These are phyloP conservation scores for Synergus laeviventris DNA, from an alignment of 2,888 invertebrate genomes.

Conservation along the genomic window DNA sequence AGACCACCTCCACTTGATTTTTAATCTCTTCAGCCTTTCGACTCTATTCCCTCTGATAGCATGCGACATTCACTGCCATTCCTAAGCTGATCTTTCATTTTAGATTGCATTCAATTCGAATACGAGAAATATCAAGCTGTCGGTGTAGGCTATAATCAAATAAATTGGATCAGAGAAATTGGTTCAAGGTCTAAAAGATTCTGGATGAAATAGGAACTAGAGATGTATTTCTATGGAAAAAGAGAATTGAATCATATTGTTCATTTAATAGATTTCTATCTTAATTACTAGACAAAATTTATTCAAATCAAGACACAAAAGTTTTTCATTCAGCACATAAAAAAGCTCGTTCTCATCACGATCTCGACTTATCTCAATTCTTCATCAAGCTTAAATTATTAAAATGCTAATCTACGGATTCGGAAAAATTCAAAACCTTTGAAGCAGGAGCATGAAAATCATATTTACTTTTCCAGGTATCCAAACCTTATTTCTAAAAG, in stretches of 20 bases:
- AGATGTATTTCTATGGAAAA: not conserved
- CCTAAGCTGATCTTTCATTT: constrained; percentile 16
- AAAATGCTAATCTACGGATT: not conserved
- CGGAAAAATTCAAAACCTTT: not conserved
- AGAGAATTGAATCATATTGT: not conserved
- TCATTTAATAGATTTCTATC: no score
- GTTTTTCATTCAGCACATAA: no score
- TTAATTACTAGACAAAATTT: not conserved
- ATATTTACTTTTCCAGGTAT: not conserved
- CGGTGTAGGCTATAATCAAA: not conserved
- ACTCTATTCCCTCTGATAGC: constrained; percentile 23
- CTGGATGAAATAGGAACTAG: not conserved
- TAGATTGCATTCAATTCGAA: constrained; percentile 23
- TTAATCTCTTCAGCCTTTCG: constrained; percentile 8
- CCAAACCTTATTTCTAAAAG: constrained; percentile 15
- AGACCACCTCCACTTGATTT: constrained; percentile 3
- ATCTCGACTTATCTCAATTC: not conserved
- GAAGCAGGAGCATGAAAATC: not conserved
- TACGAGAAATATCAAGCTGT: constrained; percentile 2
- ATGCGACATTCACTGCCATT: constrained; percentile 7
- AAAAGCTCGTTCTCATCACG: not conserved
- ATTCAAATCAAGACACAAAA: not conserved
- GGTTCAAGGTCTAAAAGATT: not conserved
- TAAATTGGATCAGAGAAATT: constrained; percentile 10
- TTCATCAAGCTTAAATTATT: not conserved